These are phyloP conservation scores for Triplophysa rosa DNA, from an alignment of 2,113 vertebrate species.

Conservation along the genomic window DNA sequence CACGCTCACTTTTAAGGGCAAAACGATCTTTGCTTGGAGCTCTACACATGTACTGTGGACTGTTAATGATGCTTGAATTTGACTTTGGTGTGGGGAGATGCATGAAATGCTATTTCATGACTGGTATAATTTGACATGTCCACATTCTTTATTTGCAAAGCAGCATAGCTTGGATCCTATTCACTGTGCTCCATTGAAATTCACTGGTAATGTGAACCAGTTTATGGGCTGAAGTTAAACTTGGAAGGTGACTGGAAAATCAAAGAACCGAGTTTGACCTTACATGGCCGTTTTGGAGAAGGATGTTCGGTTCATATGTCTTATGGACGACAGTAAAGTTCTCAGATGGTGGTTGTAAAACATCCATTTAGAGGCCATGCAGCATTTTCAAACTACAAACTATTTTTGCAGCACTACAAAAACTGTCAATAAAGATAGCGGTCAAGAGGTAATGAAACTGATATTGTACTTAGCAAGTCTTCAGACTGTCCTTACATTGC, in stretches of 20 bases:
- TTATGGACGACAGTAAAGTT: slow-evolving; percentile 15
- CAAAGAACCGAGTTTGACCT: slow-evolving; percentile 23
- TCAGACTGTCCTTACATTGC: neutral
- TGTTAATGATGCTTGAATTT: neutral
- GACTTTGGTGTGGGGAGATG: neutral
- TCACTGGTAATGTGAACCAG: slow-evolving; percentile 24
- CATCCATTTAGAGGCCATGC: neutral
- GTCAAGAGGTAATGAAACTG: slow-evolving; percentile 24
- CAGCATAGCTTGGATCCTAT: slow-evolving; percentile 4
- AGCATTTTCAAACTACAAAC: too few species aligned
- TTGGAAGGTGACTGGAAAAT: slow-evolving; percentile 18
- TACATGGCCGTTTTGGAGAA: neutral
- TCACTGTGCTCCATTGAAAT: slow-evolving; percentile 16
- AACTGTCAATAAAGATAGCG: neutral
- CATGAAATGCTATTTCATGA: slow-evolving; percentile 10
- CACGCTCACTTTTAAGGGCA: neutral
- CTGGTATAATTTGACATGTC: slow-evolving; percentile 1
- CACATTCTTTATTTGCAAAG: slow-evolving; percentile 29
- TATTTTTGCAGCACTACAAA: too few species aligned
- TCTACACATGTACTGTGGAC: neutral
- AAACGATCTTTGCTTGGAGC: neutral
- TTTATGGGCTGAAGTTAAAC: slow-evolving; percentile 3
- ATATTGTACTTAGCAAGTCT: slow-evolving; percentile 23
- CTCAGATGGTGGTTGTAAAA: slow-evolving; percentile 34
- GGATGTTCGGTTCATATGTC: slow-evolving; percentile 14